A percentile compares a stretch with the other conserved stretches of the same genome.
phyloP scores from a whole-genome alignment of 2,888 invertebrate species.

The Limenitis camilla region DNA sequence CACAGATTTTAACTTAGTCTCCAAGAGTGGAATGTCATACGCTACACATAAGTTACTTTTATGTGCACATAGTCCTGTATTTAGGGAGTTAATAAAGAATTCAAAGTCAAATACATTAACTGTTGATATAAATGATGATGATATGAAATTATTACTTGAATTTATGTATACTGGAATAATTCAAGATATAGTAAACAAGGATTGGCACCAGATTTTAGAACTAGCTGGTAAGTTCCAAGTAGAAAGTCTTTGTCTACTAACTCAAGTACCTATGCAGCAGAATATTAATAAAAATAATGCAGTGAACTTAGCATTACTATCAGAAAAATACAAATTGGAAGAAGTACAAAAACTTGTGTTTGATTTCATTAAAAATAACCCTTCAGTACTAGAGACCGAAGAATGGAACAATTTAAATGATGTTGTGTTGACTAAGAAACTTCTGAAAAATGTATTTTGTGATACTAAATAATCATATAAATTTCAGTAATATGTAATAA shows the following conservation, averaged over 20 bases:
- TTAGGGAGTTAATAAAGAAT: conserved; percentile 40
- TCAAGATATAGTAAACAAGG: conserved; percentile 38
- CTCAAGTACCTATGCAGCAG: conserved; percentile 38
- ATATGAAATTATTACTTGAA: conserved; percentile 48
- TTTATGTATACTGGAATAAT: conserved; percentile 55
- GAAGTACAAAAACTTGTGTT: conserved; percentile 41
- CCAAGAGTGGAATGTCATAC: conserved; percentile 39
- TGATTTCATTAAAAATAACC: conserved; percentile 46
- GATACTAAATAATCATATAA: not conserved
- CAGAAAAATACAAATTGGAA: conserved; percentile 46
- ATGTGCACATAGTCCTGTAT: conserved; percentile 47
- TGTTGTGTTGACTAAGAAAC: conserved; percentile 47
- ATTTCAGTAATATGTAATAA: too few relatives aligned
- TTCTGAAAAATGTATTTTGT: conserved; percentile 31
- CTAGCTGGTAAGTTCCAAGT: conserved; percentile 46
- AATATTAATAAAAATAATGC: conserved; percentile 49
- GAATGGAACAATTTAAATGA: conserved; percentile 52
- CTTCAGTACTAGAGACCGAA: conserved; percentile 43
- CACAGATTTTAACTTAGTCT: conserved; percentile 46
- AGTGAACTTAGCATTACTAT: conserved; percentile 44
- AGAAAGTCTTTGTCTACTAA: conserved; percentile 36
- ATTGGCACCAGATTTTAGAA: conserved; percentile 41
- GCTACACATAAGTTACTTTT: conserved; percentile 50
- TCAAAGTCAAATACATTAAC: conserved; percentile 26
- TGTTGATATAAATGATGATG: conserved; percentile 43